A percentile compares a stretch with the other conserved stretches of the same genome.
Evolutionary conservation across 2,888 invertebrate genomes (phyloP).

Genomic region (Dermolepida albohirtum): DNA sequence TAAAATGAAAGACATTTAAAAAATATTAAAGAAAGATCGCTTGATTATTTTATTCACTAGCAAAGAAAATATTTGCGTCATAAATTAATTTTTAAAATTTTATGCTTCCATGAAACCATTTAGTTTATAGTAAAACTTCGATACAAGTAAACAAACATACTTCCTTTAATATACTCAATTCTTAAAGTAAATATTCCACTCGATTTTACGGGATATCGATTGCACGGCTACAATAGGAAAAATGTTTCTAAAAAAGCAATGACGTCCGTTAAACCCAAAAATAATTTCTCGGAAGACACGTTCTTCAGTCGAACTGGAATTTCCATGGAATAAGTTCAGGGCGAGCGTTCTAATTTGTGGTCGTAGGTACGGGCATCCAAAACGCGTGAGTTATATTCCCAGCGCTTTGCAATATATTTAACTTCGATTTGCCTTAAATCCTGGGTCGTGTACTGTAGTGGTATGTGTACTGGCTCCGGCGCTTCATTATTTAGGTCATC

Average conservation of each 20-base stretch:
- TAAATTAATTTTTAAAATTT: too few species aligned
- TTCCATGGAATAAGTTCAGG: slow-evolving; percentile 8
- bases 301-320: slow-evolving; percentile 8
- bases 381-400: slow-evolving; percentile 26
- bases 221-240: not conserved
- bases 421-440: slow-evolving; percentile 37
- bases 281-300: slow-evolving; percentile 4
- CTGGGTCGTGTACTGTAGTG: slow-evolving; percentile 7
- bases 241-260: not conserved
- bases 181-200: too few species aligned
- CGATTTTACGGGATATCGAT: too few species aligned
- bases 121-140: too few species aligned
- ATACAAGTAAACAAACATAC: too few species aligned
- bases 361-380: slow-evolving; percentile 21
- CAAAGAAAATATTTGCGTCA: too few species aligned
- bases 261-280: not conserved
- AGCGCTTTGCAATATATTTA: slow-evolving; percentile 28
- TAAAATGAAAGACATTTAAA: too few species aligned
- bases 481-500: slow-evolving; percentile 15
- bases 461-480: slow-evolving; percentile 3
- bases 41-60: too few species aligned
- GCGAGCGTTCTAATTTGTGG: not conserved
- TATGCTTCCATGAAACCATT: too few species aligned
- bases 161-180: too few species aligned
- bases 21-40: too few species aligned